Base-by-base conservation (phyloP, 2,797 vertebrate species). In the Lepidocolaptes lacrymiger region DNA sequence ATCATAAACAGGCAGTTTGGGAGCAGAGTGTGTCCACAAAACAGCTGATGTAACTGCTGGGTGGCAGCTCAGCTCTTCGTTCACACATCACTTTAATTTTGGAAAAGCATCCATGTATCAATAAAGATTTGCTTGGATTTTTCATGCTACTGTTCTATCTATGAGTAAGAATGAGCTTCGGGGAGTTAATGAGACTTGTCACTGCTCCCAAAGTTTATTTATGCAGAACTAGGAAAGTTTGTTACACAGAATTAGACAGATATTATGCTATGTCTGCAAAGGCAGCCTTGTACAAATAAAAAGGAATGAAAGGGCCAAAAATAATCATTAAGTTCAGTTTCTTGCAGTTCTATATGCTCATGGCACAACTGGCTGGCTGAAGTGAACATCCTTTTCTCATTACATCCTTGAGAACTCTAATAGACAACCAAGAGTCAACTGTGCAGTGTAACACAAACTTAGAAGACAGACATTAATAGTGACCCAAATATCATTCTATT, bases 281-380 rank as follows among this genome's bases (percentile, higher is more conserved):
- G 58, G 46, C 62, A 82, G 30, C 21, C 21, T 64, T 0, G 0
- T 2, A 1, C 30, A 12, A 32, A 66, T 14, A 5, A 44, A 66
- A 71, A 43, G 20, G 22, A 63, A 46, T 6, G 7, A 34, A 85
- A 80, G 6, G 30, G 22, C 3, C 55, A 74, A 76, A 12, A 21
- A 10, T 6, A 58, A 32, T 3, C 2, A 14, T 44, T 12, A 34
- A 55, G 0, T 19, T 41, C 34, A 24, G 20, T 22, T 81, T 63
- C 49, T 54, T 49, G 23, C 39, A 67, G 30, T 43, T 36, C 46
- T 61, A 0, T 4, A 4, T 7, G 44, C 30, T 30, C 37, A 2
- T 39, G n/a, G 20, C 10, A 46, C 55, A 54, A 11, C 10, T 26
- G 59, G 23, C 21, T 86, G 24, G 14, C 14, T n/a, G 43, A 86